Base-by-base conservation (phyloP, 2,888 invertebrate genomes). In the Ochlodes sylvanus region DNA sequence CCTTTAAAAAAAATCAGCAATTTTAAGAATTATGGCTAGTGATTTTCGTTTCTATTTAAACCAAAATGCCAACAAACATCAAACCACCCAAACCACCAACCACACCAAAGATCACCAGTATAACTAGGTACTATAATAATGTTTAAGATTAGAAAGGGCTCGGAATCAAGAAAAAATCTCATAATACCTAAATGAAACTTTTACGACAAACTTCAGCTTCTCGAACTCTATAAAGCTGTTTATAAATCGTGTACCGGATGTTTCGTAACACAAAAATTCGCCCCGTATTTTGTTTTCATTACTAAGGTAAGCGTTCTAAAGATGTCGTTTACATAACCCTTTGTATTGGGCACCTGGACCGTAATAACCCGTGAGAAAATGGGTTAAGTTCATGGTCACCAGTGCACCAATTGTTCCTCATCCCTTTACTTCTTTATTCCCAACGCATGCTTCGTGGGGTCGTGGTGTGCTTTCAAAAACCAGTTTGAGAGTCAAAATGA, bases 341-440 rank as follows among this genome's bases (percentile, higher is more conserved):
- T 85, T 84, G 82, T 79, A 75, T 76, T 75, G 78, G 79, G 80
- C 80, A 77, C 44, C 44, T 17, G 44, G 17, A 47, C 17, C 17
- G 77, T 76, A 76, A 83, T 81, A 78, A 75, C 68, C 73, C 90
- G 92, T 92, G 92, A 86, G 92, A 92, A 92, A 83, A 76, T 90
- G 77, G 88, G 89, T 84, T 90, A 92, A 92, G 92, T 90, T 92
- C 92, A 92, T 76, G 85, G 85, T 74, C 76, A 70, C 69, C 71
- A 65, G 71, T 77, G 84, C 82, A 84, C 71, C 77, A 73, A 83
- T 81, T 84, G 82, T 83, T 74, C 74, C 69, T 72, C 52, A 69
- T 69, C 75, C 74, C 69, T 72, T 56, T 69, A 68, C 63, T 63
- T 70, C 77, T 80, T 79, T 76, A 78, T 76, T 80, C 76, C 78